phyloP scores from a whole-genome alignment of 2,888 invertebrate species.

The Digitonthophagus gazella region DNA sequence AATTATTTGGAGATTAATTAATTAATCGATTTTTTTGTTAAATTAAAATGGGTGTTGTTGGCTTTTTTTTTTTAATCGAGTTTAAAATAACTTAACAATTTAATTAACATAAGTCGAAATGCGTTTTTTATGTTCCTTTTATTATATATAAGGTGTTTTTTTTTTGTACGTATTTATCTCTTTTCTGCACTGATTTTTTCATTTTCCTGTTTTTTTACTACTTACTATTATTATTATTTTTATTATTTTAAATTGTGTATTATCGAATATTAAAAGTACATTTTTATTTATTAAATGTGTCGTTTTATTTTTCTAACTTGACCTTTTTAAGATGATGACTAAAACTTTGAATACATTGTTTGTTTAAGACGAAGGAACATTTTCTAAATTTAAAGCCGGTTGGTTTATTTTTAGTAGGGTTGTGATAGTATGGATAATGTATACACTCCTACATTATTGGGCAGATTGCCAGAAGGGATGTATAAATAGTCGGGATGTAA shows the following conservation, averaged over 20 bases:
- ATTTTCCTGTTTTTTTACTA: neutral
- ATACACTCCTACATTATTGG: neutral
- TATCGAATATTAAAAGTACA: too few relatives aligned
- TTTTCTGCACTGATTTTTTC: neutral
- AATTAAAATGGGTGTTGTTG: neutral
- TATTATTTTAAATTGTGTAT: too few relatives aligned
- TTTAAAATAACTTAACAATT: constrained; percentile 5
- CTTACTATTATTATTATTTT: neutral
- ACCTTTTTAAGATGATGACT: neutral
- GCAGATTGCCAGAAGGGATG: neutral
- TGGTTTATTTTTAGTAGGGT: neutral
- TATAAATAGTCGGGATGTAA: neutral
- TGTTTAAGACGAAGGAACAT: too few relatives aligned
- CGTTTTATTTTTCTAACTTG: neutral
- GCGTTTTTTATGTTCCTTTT: constrained; percentile 14
- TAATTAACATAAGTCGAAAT: neutral
- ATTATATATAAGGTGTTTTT: neutral
- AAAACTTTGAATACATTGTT: neutral
- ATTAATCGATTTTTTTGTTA: neutral
- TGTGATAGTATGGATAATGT: neutral
- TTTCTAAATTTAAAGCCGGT: neutral
- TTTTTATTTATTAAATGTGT: neutral
- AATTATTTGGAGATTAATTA: constrained; percentile 78
- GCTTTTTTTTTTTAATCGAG: constrained; percentile 22
- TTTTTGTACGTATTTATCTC: neutral